Evolutionary conservation across 1,140 invertebrate genomes (phyloP).

Genomic region (Olivierus martensii): DNA sequence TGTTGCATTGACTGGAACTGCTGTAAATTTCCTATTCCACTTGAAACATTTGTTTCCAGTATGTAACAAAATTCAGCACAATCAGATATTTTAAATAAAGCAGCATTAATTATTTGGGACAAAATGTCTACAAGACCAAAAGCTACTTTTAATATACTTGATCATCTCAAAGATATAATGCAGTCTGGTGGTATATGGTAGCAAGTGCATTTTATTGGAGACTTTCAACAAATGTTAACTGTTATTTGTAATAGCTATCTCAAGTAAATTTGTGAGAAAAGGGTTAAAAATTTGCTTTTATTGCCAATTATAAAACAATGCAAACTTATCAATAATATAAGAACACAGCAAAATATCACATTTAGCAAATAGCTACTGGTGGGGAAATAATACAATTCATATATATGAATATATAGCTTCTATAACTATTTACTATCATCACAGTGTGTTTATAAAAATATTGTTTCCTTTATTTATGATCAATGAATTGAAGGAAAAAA

Average conservation of each 20-base stretch:
- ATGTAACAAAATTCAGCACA: neutral
- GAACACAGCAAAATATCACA: neutral
- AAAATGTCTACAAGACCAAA: neutral
- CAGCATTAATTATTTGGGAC: neutral
- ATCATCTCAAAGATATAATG: neutral
- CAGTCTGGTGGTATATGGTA: neutral
- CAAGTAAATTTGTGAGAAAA: neutral
- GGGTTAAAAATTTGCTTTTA: neutral
- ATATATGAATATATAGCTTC: neutral
- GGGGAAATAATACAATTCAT: neutral
- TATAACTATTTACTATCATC: neutral
- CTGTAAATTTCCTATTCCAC: neutral
- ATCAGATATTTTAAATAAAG: neutral
- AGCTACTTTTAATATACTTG: neutral
- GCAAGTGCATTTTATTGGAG: neutral
- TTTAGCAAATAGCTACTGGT: neutral
- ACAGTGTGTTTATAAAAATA: neutral
- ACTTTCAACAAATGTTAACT: neutral
- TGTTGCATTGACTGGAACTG: constrained; percentile 3
- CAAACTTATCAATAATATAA: neutral
- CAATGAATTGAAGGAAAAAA: neutral
- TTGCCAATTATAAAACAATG: neutral
- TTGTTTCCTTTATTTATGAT: neutral
- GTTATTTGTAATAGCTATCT: neutral
- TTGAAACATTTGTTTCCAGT: neutral